Evolutionary conservation across 2,113 vertebrate species (phyloP), one percentile per base, ranked within the genome.

Genomic region (Thymallus thymallus): DNA sequence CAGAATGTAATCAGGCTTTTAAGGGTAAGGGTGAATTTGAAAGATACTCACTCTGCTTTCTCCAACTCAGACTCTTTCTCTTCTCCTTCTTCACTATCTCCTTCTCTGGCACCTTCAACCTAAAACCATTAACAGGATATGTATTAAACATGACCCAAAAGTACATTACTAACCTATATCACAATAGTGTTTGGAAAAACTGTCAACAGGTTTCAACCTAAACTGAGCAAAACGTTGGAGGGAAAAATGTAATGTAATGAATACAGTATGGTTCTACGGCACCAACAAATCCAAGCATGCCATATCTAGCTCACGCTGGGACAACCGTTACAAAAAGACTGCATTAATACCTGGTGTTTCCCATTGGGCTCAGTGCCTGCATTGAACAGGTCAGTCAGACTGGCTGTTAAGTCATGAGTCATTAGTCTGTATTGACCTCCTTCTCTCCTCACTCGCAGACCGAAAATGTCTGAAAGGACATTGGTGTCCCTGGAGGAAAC

Each of bases 381-480:
- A 78, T 81, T 89, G 79, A 96, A 87, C 35, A 95, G 89, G 79
- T 97, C 94, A 16, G 92, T 87, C 60, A 94, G 90, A 77, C 93
- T 94, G 18, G 91, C 89, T 1, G 94, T 94, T n/a, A 93, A 92
- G 74, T 98, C 95, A 29, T 92, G 91, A 66, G 94, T 92, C 22
- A 96, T 89, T 55, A 99, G 82, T 72, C 93, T 95, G 88, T 95
- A 98, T 32, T 93, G 94, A 69, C 94, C 94, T 75, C 95, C 95
- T 77, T 98, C 95, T 72, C 94, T 92, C 83, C 92, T 97, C 82
- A 98, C 88, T 76, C 94, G 94, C 74, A 99, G 90, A 10, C 97
- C 97, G 56, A 99, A 98, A 82, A 99, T 94, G 81, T 97, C 94
- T 0, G 96, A 94, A 0, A 97, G 92, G 0, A 93, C 90, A 80